Conservation (phyloP, 2,113 vertebrate genomes). For the Tupaia tana region DNA sequence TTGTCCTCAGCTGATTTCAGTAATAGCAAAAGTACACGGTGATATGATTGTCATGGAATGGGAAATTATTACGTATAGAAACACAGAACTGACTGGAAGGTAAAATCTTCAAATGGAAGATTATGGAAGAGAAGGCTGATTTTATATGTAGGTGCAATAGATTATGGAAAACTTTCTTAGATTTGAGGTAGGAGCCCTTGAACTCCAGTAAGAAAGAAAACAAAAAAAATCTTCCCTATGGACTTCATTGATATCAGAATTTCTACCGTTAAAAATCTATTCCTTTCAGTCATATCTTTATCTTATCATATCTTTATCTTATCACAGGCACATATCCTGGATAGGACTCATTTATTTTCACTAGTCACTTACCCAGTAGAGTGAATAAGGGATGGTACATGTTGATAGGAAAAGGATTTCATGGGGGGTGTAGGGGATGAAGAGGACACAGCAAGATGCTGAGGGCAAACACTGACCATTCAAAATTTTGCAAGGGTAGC, state of each 20-base stretch:
- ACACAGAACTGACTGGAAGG: constrained; percentile 30
- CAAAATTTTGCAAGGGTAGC: not conserved
- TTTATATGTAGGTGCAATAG: not conserved
- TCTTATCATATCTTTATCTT: not conserved
- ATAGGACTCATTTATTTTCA: not conserved
- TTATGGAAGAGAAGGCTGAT: not conserved
- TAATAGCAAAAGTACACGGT: not conserved
- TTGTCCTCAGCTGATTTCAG: not conserved
- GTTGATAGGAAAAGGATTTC: not conserved
- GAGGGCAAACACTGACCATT: not conserved
- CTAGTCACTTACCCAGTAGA: not conserved
- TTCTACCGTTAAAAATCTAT: not conserved
- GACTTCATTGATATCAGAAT: not conserved
- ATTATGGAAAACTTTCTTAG: not conserved
- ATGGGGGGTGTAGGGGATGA: not conserved
- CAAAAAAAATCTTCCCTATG: not conserved
- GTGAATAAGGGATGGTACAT: not conserved
- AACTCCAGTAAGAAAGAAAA: not conserved
- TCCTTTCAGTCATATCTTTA: not conserved
- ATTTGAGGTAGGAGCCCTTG: not conserved
- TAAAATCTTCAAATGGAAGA: not conserved
- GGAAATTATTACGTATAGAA: not conserved
- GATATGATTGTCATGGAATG: not conserved
- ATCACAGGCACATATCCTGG: not conserved
- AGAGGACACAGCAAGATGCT: not conserved